Evolutionary conservation across 2,888 invertebrate genomes (phyloP), one percentile per base, ranked within the genome.

Genomic region (Ophion ellenae): DNA sequence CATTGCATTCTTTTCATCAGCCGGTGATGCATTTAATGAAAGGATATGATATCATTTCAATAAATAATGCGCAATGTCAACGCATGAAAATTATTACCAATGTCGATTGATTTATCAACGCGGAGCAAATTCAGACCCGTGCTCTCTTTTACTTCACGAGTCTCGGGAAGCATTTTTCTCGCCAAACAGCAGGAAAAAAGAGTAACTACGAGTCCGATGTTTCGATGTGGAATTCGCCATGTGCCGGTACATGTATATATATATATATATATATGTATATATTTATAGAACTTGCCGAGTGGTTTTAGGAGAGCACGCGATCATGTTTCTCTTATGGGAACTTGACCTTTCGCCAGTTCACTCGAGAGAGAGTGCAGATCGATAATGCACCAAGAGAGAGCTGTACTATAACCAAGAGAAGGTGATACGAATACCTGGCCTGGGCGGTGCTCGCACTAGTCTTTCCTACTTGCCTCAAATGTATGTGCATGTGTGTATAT

Each of bases 271-370:
- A 5, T 6, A 11, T 57, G 9, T 47, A 64, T 36, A 67, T 67
- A 53, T 78, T 66, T 59, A 77, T 78, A 82, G 70, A 82, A 79
- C 63, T 74, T 61, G 47, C 79, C 45, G 66, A 71, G 67, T 67
- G 24, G 82, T 85, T 85, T 85, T 82, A 85, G 82, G 79, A 83
- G 80, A 82, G 82, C 86, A 85, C 73, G 84, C 83, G 85, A 81
- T 87, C 84, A 87, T 85, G 85, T 85, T 85, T 80, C 85, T 79
- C 86, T 87, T 85, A 87, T 87, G 87, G 87, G 87, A 87, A 87
- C 87, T 87, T 87, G 87, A 87, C 87, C 87, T 87, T 87, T 87
- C 69, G 83, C 83, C 77, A 85, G 87, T 85, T 84, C 85, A 84
- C 86, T 84, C 53, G 81, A 80, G 57, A 63, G 79, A 79, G 63